phyloP scores from a whole-genome alignment of 2,797 vertebrate species.

The Lepilemur septentrionalis region DNA sequence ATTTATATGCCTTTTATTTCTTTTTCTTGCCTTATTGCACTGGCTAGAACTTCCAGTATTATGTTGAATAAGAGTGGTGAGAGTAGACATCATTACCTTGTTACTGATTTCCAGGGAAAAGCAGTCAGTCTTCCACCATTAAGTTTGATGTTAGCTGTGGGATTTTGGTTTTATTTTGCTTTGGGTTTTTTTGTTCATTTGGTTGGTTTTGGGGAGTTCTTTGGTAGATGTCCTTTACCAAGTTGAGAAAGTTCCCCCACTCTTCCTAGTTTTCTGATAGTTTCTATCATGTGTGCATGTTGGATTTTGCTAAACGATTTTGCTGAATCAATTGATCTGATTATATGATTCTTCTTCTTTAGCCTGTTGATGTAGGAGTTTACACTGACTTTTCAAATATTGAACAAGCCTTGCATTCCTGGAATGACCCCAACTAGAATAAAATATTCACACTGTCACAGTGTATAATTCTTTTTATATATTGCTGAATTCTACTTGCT shows the following conservation, averaged over 20 bases:
- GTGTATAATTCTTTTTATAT: background rate
- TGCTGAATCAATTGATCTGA: background rate
- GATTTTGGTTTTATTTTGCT: background rate
- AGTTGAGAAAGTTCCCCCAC: background rate
- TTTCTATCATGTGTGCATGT: background rate
- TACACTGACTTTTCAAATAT: background rate
- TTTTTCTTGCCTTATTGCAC: background rate
- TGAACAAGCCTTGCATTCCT: background rate
- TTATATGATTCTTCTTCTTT: background rate
- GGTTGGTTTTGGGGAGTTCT: background rate
- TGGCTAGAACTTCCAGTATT: background rate
- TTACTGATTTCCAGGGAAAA: background rate
- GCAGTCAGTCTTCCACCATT: background rate
- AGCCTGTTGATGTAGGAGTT: background rate
- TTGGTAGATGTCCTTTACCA: background rate
- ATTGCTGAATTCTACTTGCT: background rate
- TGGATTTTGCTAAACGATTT: constrained; percentile 22
- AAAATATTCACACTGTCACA: background rate
- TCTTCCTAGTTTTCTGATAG: background rate
- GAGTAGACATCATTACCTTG: background rate
- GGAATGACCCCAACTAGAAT: background rate
- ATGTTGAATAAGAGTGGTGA: background rate
- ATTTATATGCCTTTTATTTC: background rate
- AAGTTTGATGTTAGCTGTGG: constrained; percentile 5
- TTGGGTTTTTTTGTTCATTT: background rate